These are phyloP conservation scores for Limnephilus auricula DNA, from an alignment of 2,888 invertebrate species.

Conservation along the genomic window DNA sequence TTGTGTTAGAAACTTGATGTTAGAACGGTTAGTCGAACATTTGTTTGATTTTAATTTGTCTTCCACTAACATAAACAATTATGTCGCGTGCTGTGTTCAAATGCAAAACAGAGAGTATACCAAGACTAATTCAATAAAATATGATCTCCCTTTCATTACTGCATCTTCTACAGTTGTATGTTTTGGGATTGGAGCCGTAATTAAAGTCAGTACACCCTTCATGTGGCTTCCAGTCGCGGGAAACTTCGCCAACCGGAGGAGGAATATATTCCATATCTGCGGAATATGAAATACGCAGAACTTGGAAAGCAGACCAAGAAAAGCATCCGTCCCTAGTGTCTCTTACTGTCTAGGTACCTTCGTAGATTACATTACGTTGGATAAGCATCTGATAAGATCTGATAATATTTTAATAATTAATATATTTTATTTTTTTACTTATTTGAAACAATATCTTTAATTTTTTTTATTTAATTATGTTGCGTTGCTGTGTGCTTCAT, in stretches of 20 bases:
- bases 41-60: too few species aligned
- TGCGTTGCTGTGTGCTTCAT: too few species aligned
- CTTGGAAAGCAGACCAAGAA: background rate
- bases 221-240: conserved; percentile 33
- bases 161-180: background rate
- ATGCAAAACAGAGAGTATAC: too few species aligned
- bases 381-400: background rate
- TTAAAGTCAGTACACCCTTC: conserved; percentile 55
- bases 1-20: too few species aligned
- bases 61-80: too few species aligned
- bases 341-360: background rate
- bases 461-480: too few species aligned
- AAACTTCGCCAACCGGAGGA: conserved; percentile 37
- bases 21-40: too few species aligned
- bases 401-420: background rate
- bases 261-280: conserved; percentile 15
- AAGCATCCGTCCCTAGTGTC: background rate
- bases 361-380: background rate
- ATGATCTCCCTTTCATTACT: background rate
- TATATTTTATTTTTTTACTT: too few species aligned
- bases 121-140: background rate
- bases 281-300: background rate
- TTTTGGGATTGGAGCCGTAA: conserved; percentile 34
- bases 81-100: too few species aligned
- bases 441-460: too few species aligned